phyloP scores from a whole-genome alignment of 2,797 vertebrate species.

The Melanotaenia pygmaea region DNA sequence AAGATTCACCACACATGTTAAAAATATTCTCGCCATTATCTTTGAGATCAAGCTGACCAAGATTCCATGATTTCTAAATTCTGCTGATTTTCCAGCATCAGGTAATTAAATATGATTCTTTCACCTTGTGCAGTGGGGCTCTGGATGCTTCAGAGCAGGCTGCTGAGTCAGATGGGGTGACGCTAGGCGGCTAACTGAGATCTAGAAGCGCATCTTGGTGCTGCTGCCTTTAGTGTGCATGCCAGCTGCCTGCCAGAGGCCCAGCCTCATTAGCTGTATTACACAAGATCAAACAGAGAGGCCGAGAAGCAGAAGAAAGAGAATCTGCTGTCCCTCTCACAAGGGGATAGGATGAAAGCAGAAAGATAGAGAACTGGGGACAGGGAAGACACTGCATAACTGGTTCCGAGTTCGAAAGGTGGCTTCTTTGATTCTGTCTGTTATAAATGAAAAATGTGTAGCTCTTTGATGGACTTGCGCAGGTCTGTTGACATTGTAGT shows the following conservation, averaged over 20 bases:
- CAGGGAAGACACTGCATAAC: constrained; percentile 77
- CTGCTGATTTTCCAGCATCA: constrained; percentile 63
- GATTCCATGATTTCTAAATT: constrained; percentile 65
- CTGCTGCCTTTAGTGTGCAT: constrained; percentile 72
- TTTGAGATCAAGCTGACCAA: constrained; percentile 59
- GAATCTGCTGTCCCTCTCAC: constrained; percentile 70
- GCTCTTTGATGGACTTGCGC: constrained; percentile 66
- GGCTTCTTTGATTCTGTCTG: constrained; percentile 78
- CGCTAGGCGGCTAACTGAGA: constrained; percentile 64
- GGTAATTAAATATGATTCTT: constrained; percentile 67
- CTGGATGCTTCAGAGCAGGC: constrained; percentile 59
- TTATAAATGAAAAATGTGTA: constrained; percentile 72
- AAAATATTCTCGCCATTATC: constrained; percentile 43
- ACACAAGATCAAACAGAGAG: constrained; percentile 82
- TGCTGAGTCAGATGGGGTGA: constrained; percentile 78
- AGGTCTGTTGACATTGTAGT: constrained; percentile 64
- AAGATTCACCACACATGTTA: constrained; percentile 47
- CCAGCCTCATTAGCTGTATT: constrained; percentile 84
- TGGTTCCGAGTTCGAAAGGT: constrained; percentile 68
- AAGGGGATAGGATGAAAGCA: constrained; percentile 79
- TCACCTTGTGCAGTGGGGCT: constrained; percentile 53
- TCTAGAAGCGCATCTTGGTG: constrained; percentile 66
- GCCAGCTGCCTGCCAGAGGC: constrained; percentile 82
- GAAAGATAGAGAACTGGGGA: constrained; percentile 64
- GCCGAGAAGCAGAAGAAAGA: constrained; percentile 77